phyloP scores from a whole-genome alignment of 2,113 vertebrate species.

The Astur gentilis region DNA sequence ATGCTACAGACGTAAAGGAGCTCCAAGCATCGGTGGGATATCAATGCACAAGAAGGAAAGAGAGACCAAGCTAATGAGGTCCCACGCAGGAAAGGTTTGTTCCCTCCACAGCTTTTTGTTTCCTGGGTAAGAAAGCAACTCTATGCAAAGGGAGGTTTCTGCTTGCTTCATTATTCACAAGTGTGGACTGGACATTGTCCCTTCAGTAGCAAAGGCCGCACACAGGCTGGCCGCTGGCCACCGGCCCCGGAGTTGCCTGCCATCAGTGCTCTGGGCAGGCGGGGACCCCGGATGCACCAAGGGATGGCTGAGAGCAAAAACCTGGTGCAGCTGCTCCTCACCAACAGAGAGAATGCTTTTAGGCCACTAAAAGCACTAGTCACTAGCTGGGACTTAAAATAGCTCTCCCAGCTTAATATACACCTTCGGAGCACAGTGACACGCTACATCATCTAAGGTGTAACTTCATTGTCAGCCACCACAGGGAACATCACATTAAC shows the following conservation, averaged over 20 bases:
- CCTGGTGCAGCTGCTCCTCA: neutral
- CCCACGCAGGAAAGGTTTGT: neutral
- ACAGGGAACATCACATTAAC: neutral
- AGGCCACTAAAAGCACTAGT: neutral
- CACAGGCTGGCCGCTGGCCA: fast-evolving
- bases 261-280: neutral
- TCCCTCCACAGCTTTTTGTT: neutral
- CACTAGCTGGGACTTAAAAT: neutral
- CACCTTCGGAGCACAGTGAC: neutral
- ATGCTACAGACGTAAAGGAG: neutral
- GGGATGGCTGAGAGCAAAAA: neutral
- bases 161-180: fast-evolving
- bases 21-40: neutral
- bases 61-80: neutral
- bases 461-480: neutral
- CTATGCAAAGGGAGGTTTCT: neutral
- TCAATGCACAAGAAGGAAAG: neutral
- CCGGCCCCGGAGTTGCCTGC: fast-evolving
- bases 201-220: neutral
- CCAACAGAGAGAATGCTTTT: neutral
- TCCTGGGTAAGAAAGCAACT: neutral
- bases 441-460: neutral
- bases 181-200: no score
- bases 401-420: neutral
- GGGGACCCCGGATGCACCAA: neutral